phyloP scores from a whole-genome alignment of 2,888 invertebrate genomes.

The Oxystoma pomonae region DNA sequence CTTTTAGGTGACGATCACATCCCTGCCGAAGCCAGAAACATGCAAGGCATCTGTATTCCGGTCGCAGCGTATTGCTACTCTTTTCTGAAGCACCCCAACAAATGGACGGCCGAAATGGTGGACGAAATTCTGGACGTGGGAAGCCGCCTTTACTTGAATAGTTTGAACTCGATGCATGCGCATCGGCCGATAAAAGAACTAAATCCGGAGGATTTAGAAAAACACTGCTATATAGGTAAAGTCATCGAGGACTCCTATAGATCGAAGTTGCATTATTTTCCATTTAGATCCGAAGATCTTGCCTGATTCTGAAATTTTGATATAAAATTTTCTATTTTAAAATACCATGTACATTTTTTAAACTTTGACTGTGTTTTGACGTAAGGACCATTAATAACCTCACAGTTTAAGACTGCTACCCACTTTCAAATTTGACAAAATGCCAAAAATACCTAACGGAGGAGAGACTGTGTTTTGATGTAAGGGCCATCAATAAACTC shows the following conservation, averaged over 20 bases:
- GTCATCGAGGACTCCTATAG: no score
- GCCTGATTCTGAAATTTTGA: no score
- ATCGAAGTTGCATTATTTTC: no score
- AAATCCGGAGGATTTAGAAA: constrained; percentile 48
- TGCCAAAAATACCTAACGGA: no score
- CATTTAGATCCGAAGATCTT: no score
- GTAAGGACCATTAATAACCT: no score
- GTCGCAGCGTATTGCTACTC: constrained; percentile 57
- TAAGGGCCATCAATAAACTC: no score
- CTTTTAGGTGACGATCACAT: constrained; percentile 38
- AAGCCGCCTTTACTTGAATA: constrained; percentile 48
- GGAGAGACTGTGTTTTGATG: background rate
- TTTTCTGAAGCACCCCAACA: constrained; percentile 55
- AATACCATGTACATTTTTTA: no score
- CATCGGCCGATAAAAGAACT: constrained; percentile 35
- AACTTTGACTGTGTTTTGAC: no score
- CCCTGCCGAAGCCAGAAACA: constrained; percentile 33
- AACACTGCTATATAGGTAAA: constrained; percentile 50
- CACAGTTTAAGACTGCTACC: no score
- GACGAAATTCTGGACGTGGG: constrained; percentile 57
- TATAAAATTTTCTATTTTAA: no score
- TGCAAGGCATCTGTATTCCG: constrained; percentile 56
- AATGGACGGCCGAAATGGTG: constrained; percentile 59
- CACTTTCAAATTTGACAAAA: no score
- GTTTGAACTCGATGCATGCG: constrained; percentile 36